Evolutionary conservation across 2,888 invertebrate species (phyloP), one percentile per base, ranked within the genome.

Genomic region (Drosophila acutilabella): DNA sequence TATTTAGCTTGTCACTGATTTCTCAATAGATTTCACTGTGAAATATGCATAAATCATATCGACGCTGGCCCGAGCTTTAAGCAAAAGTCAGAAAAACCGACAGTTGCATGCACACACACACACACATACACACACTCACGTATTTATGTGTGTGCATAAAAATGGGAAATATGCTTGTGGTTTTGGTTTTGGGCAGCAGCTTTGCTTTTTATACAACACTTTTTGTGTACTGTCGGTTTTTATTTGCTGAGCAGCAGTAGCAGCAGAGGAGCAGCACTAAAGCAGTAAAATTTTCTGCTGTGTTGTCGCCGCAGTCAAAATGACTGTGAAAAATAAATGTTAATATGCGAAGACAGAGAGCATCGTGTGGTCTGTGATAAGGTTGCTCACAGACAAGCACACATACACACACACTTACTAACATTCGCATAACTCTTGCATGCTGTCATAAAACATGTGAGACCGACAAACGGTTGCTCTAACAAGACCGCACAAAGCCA

Each of bases 271-370:
- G 44, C 60, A 58, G 73, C 54, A 62, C 59, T 51, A 53, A 52
- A 26, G 74, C 69, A 70, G 73, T 80, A 74, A 82, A 82, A 80
- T 70, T 69, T 86, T 83, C 53, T 76, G 84, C 82, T 81, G 82
- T 78, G 86, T 82, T 82, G 86, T 83, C 77, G 77, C 64, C 78
- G 64, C 73, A 73, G 78, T 74, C 82, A 80, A 87, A 84, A 80
- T 81, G 76, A 73, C 74, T 81, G 78, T 76, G 83, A 81, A 81
- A 86, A 86, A 90, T 88, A 89, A 89, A 89, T 88, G 88, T 84
- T 87, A 90, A 88, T 87, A 82, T 75, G 87, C 67, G 68, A 67
- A 71, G 67, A 74, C 65, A 62, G 40, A 59, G 47, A 53, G 77
- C 45, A 57, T 47, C 60, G 72, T 76, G 68, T 64, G 75, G 75